Base-by-base conservation (phyloP, 1,140 invertebrate genomes). In the Drosophila asahinai region DNA sequence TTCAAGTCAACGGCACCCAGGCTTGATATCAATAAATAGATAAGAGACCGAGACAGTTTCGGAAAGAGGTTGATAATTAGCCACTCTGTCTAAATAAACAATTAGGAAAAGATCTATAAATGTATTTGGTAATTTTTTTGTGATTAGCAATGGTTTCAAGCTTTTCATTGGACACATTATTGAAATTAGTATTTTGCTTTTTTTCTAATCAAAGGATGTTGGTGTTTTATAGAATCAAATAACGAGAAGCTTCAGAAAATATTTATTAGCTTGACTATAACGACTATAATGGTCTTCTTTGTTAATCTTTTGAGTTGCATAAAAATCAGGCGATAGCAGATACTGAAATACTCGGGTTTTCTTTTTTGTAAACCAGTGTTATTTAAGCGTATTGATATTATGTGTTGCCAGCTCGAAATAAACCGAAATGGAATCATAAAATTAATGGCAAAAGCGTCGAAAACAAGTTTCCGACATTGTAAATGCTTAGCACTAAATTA, bases 401-500 rank as follows among this genome's bases (percentile, higher is more conserved):
- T 81, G 45, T 76, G 65, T 57, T 81, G 61, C 58, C 82, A 86
- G 55, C 57, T 73, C 47, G 52, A 17, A 76, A 80, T 36, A 43
- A 71, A 59, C 49, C 58, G n/a, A 72, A 52, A 25, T 48, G 63
- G 22, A 72, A 43, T 67, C 52, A 54, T 71, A 68, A 75, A 81
- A 67, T 73, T 70, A 86, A 86, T 81, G 77, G 78, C 77, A 68
- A 43, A 72, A 25, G 66, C 51, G 66, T 22, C 52, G 64, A 77
- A 72, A 86, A 83, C 80, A 80, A 83, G 84, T 80, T 89, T 89
- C 67, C 60, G 66, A 83, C 80, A 83, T 86, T 83, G 83, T 80
- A 86, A 86, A 87, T 83, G 80, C 86, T 82, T 86, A 86, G 83
- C 83, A 80, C 71, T 68, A 87, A 86, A 89, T 86, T 86, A 86